Percentiles rank a stretch among this genome's conserved stretches.
Evolutionary conservation across 2,888 invertebrate species (phyloP).

Genomic region (Alviniconcha strummeri): DNA sequence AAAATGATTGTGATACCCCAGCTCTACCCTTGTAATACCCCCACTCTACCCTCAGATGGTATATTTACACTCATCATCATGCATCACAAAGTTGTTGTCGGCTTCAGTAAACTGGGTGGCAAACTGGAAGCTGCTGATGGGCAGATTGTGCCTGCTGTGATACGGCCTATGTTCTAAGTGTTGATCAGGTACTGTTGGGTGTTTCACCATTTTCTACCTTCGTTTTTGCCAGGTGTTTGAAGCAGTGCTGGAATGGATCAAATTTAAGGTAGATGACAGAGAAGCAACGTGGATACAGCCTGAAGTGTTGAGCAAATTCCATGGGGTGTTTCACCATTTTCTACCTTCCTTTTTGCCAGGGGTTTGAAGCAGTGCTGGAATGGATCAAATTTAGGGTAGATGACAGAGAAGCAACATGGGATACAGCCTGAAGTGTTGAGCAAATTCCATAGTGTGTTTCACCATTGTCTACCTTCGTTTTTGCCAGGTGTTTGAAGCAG

Average conservation of each 20-base stretch:
- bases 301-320: conserved; percentile 83
- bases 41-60: no score
- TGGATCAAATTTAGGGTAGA: conserved; percentile 84
- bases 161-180: conserved; percentile 63
- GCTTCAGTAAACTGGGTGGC: no score
- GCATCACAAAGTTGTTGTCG: neutral
- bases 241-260: conserved; percentile 87
- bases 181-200: conserved; percentile 78
- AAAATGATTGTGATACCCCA: no score
- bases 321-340: no score
- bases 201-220: neutral
- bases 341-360: conserved; percentile 71
- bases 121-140: no score
- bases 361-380: conserved; percentile 87
- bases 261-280: conserved; percentile 81
- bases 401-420: conserved; percentile 78
- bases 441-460: conserved; percentile 77
- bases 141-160: no score
- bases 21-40: no score
- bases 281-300: conserved; percentile 76
- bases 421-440: no score
- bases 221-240: conserved; percentile 81
- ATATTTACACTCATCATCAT: neutral
- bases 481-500: conserved; percentile 85
- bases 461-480: neutral